A percentile compares a stretch with the other conserved stretches of the same genome.
phyloP scores from a whole-genome alignment of 2,113 vertebrate genomes.

The Orientallactaga bullata region DNA sequence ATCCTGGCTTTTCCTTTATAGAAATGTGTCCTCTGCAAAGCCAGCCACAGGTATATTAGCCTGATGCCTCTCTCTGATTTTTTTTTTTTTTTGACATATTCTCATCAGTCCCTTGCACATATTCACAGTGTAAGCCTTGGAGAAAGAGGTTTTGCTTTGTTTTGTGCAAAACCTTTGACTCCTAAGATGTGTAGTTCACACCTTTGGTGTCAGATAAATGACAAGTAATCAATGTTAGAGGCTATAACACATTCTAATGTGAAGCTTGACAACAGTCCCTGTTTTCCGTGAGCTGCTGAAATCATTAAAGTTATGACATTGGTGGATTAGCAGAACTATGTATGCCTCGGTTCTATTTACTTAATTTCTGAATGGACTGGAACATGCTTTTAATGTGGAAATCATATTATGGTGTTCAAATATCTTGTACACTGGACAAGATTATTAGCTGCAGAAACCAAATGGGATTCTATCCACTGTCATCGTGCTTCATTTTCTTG shows the following conservation, averaged over 20 bases:
- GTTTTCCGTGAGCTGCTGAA: constrained; percentile 65
- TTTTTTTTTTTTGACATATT: constrained; percentile 61
- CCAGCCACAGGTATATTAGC: neutral
- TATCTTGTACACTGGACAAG: constrained; percentile 59
- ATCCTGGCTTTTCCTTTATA: neutral
- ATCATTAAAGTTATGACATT: constrained; percentile 74
- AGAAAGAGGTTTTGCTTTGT: constrained; percentile 78
- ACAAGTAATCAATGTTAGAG: constrained; percentile 62
- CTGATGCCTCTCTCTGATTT: neutral
- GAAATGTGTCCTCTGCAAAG: constrained; percentile 45
- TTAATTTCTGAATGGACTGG: constrained; percentile 74
- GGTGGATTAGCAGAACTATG: constrained; percentile 37
- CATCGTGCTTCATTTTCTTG: constrained; percentile 53
- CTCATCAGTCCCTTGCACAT: constrained; percentile 42
- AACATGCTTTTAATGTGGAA: constrained; percentile 68
- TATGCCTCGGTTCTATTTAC: constrained; percentile 66
- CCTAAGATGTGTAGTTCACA: constrained; percentile 69
- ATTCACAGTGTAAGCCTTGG: constrained; percentile 58
- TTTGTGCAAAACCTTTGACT: constrained; percentile 77
- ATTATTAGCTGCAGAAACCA: constrained; percentile 72
- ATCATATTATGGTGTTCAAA: constrained; percentile 55
- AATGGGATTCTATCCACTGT: constrained; percentile 64
- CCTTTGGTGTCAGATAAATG: constrained; percentile 74
- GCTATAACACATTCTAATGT: constrained; percentile 65
- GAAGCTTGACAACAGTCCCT: constrained; percentile 65